phyloP scores from a whole-genome alignment of 2,888 invertebrate genomes.

The Cheilosia grossa region DNA sequence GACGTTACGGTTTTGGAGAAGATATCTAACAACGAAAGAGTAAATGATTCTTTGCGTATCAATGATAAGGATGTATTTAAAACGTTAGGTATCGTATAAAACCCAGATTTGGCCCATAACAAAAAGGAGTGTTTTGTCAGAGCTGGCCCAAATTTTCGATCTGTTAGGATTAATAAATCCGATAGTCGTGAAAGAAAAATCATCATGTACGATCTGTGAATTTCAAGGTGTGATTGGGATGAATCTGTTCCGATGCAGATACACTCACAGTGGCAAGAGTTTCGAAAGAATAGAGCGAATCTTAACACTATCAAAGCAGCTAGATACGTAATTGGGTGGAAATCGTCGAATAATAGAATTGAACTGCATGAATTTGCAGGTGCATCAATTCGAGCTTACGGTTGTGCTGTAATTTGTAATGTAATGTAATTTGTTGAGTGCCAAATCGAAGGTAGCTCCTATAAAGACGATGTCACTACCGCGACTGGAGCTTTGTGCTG shows the following conservation, averaged over 20 bases:
- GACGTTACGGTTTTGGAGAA: background rate
- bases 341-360: background rate
- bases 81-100: slow-evolving; percentile 48
- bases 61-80: slow-evolving; percentile 38
- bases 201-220: slow-evolving; percentile 51
- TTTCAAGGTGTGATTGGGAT: slow-evolving; percentile 16
- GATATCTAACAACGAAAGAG: background rate
- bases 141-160: slow-evolving; percentile 48
- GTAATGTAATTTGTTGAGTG: slow-evolving; percentile 5
- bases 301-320: background rate
- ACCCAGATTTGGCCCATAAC: background rate
- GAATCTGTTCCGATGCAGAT: background rate
- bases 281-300: background rate
- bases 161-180: no score
- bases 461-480: slow-evolving; percentile 3
- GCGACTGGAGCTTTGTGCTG: background rate
- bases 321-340: no score
- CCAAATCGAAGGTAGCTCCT: slow-evolving; percentile 4
- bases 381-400: slow-evolving; percentile 33
- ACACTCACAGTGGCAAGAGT: slow-evolving; percentile 6
- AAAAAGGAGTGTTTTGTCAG: slow-evolving; percentile 15
- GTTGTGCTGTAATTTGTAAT: slow-evolving; percentile 7
- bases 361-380: slow-evolving; percentile 25
- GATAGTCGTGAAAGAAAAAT: slow-evolving; percentile 23
- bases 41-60: background rate